phyloP scores from a whole-genome alignment of 2,113 vertebrate species.

The Pedetes capensis region DNA sequence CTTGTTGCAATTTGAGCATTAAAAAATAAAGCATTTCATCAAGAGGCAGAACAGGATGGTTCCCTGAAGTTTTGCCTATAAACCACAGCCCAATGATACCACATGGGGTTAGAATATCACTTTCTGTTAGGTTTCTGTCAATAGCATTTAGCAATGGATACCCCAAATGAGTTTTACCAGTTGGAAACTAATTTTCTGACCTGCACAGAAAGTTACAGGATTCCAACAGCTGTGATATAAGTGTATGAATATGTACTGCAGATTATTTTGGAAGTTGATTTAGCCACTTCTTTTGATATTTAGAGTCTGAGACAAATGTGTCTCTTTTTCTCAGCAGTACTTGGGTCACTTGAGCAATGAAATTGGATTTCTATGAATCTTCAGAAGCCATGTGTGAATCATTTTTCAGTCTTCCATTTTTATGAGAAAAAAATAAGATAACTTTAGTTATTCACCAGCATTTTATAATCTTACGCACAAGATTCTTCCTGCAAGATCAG shows the following conservation, averaged over 20 bases:
- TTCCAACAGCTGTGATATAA: neutral
- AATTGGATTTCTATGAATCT: slow-evolving; percentile 22
- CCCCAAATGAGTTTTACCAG: neutral
- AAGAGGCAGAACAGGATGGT: neutral
- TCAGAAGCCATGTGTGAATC: neutral
- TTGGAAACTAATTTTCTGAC: slow-evolving; percentile 22
- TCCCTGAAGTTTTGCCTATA: neutral
- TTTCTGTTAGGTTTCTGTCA: neutral
- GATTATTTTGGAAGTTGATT: neutral
- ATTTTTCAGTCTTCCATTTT: neutral
- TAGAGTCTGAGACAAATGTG: neutral
- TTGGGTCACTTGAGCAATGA: neutral
- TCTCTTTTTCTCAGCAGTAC: slow-evolving; percentile 20
- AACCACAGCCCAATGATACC: neutral
- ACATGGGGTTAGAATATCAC: neutral
- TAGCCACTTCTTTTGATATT: slow-evolving; percentile 38
- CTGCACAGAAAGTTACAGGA: slow-evolving; percentile 28
- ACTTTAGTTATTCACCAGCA: neutral
- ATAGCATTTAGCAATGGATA: neutral
- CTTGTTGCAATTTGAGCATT: neutral
- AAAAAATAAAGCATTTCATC: slow-evolving; percentile 18
- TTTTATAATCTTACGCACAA: neutral
- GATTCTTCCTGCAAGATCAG: neutral
- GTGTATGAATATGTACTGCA: slow-evolving; percentile 28
- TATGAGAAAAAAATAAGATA: neutral